Evolutionary conservation across 1,140 invertebrate genomes (phyloP), one percentile per base, ranked within the genome.

Genomic region (Subanguina moxae): DNA sequence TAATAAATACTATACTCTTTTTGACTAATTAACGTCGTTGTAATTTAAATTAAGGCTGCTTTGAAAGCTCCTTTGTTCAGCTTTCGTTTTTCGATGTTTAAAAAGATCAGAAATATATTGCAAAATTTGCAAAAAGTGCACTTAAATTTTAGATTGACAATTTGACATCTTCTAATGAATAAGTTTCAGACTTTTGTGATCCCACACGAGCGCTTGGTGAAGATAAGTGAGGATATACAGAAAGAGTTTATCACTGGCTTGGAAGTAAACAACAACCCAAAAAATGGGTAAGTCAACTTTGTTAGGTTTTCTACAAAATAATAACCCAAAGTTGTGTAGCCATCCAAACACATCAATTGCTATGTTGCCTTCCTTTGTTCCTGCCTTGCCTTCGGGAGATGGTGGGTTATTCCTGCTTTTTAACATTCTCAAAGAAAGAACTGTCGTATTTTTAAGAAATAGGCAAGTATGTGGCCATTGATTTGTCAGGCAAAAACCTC

Each of bases 401-500:
- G 80, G 78, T 82, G 58, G 68, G 32, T 38, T 3, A 38, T 38
- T 38, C 11, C 32, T 11, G 11, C 3, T 38, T 38, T 11, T 45
- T 45, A n/a, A 45, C 43, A 45, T 45, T 13, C 43, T 13, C n/a
- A 45, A 45, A 45, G 43, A 11, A 45, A 45, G 43, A 45, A 11
- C 11, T 45, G n/a, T 13, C 43, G 43, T n/a, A 45, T 21, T 7
- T 52, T 52, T 42, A 58, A 82, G 80, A 82, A 68, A 57, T 63
- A 19, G 80, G 80, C 19, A 77, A 82, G 62, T 82, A 83, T 57
- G 79, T 82, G 42, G 81, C 81, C n/a, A 82, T 82, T 56, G 80
- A 82, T 57, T 67, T 82, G 62, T 75, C 71, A 28, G 80, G 80
- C 1, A 82, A 82, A 64, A 82, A 82, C 56, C 71, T 83, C 1